Evolutionary conservation across 2,797 vertebrate species (phyloP).

Genomic region (Pangasius macronema): DNA sequence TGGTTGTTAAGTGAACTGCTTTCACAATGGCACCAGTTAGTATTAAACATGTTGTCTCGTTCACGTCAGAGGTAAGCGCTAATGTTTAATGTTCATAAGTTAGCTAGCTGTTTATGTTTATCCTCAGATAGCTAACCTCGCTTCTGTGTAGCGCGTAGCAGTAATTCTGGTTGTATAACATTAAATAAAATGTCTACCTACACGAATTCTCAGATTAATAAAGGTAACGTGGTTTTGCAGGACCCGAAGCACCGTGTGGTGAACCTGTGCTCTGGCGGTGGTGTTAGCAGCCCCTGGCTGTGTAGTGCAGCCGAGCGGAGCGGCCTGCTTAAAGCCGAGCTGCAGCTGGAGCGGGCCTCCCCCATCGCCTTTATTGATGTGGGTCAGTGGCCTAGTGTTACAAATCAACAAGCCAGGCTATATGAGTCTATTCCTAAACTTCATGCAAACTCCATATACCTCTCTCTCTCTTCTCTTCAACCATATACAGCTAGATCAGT

Average conservation of each 20-base stretch:
- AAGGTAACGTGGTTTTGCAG: constrained; percentile 55
- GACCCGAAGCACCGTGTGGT: constrained; percentile 71
- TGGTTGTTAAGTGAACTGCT: neutral
- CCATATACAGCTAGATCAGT: no score
- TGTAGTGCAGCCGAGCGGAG: constrained; percentile 66
- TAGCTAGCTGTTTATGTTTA: neutral
- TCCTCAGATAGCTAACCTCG: neutral
- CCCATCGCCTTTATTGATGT: constrained; percentile 73
- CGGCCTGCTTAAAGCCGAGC: constrained; percentile 69
- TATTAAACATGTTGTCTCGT: constrained; percentile 75
- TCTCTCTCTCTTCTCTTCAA: no score
- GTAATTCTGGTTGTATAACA: neutral
- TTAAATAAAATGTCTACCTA: neutral
- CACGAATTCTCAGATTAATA: neutral
- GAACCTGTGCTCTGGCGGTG: constrained; percentile 66
- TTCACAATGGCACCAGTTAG: constrained; percentile 71
- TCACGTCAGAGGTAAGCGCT: constrained; percentile 75
- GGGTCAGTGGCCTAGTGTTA: constrained; percentile 57
- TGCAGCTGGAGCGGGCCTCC: constrained; percentile 73
- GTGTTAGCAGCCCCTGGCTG: constrained; percentile 69
- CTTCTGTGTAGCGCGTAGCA: neutral
- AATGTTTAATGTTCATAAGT: neutral
- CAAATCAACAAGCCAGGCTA: neutral
- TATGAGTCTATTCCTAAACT: neutral
- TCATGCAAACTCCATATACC: neutral